Base-by-base conservation (phyloP, 2,888 invertebrate species). In the Metalampra italica region DNA sequence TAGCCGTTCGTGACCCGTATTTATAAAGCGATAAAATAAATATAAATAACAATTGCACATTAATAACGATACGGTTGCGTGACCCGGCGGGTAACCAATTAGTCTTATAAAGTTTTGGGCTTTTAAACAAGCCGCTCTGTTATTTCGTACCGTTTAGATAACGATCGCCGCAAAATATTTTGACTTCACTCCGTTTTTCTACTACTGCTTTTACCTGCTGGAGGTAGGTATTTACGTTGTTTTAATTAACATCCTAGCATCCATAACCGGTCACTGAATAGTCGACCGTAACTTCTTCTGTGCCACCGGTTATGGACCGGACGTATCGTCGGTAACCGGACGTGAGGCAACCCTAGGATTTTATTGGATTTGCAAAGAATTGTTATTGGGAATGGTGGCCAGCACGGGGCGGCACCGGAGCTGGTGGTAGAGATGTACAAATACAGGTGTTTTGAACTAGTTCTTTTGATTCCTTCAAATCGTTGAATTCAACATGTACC, bases 21-120 rank as follows among this genome's bases (percentile, higher is more conserved):
- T 39, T 30, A 38, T 47, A 46, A 43, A 42, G 29, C 15, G 39
- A 44, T 43, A 43, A 44, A 32, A 13, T 41, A 44, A 32, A 13
- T 37, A 30, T 43, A 49, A 45, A 43, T 43, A 42, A 7, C 29
- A 11, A 15, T 47, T 46, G 48, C 36, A 40, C 43, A 46, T 40
- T 44, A 48, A 37, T 51, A 51, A 49, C 48, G 50, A 46, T 9
- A 38, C 15, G 22, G 30, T 56, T 29, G 56, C 54, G 56, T 55
- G 56, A 51, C 53, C 51, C 38, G 14, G 30, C 51, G 36, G 14
- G 30, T 36, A 36, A 43, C 53, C 50, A 53, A 57, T 57, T 55
- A 57, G 51, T 29, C 43, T 37, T 13, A 40, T 47, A 36, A 43
- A 49, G 43, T 48, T 54, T 49, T 45, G 42, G 29, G 39, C 9